Evolutionary conservation across 2,797 vertebrate species (phyloP), one percentile per base, ranked within the genome.

Genomic region (Crocidura indochinensis): DNA sequence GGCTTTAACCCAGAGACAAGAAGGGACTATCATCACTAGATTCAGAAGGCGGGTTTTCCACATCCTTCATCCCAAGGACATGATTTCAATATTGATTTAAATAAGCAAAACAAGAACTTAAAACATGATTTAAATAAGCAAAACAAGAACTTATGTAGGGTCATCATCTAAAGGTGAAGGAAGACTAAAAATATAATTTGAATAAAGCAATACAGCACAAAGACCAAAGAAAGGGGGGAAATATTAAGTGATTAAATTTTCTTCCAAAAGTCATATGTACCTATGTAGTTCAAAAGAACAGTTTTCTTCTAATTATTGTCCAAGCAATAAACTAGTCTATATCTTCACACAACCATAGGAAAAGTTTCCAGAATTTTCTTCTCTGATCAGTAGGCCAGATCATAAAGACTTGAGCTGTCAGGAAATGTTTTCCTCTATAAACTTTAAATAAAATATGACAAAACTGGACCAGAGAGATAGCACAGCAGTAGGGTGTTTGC

Each of bases 371-470:
- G 92, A 97, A 90, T 65, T 94, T 47, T 90, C 96, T 92, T 93
- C 96, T 95, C 87, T 12, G 94, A 97, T 60, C 95, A 97, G 93
- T 91, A 91, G 97, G 92, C 86, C 95, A 97, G 96, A 97, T 97
- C 96, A 95, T 95, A 97, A 97, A 95, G 88, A 94, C 96, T 86
- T 94, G 91, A 96, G 96, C 89, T 97, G 53, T 96, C 90, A 94
- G 15, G 20, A 89, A 90, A 92, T 98, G 96, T 27, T n/a, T 95
- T 94, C 24, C 95, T 91, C 83, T 97, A 69, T 95, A 97, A 97
- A 96, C 96, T 97, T 96, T 90, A 96, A 95, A 80, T 97, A 97
- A 91, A 96, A 95, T 11, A 22, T 96, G 96, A 97, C 92, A 95
- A 95, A 97, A 97, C 95, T 83, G 87, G 78, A 19, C 94, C 95